These are phyloP conservation scores for Volucella inflata DNA, from an alignment of 2,888 invertebrate genomes.

Conservation along the genomic window DNA sequence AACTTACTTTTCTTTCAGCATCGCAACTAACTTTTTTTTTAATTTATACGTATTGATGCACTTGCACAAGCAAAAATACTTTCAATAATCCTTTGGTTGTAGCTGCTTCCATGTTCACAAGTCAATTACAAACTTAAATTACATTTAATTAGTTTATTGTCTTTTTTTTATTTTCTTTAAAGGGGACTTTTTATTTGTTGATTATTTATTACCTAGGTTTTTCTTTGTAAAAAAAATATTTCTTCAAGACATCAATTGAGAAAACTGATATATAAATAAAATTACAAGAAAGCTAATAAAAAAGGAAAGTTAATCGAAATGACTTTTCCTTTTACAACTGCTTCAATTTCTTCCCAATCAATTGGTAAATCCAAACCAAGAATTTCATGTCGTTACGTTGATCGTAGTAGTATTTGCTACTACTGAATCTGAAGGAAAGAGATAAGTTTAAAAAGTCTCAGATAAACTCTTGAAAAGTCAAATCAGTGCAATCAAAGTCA, in stretches of 20 bases:
- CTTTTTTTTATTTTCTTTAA: no score
- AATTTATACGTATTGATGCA: no score
- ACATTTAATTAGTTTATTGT: no score
- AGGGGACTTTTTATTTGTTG: no score
- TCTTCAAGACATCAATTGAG: background rate
- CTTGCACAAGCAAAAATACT: no score
- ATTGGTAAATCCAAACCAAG: background rate
- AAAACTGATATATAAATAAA: background rate
- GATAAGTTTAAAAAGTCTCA: background rate
- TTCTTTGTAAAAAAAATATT: background rate
- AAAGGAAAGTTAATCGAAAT: conserved; percentile 14
- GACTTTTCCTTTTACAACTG: background rate
- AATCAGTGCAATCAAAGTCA: conserved; percentile 39
- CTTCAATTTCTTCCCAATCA: conserved; percentile 8
- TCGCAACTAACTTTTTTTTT: no score
- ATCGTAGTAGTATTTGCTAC: background rate
- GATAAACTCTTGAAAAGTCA: conserved; percentile 18
- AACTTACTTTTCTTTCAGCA: no score
- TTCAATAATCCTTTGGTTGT: no score
- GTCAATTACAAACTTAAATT: no score
- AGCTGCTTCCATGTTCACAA: no score
- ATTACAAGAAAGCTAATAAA: background rate
- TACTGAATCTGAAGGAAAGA: background rate
- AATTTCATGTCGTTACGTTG: background rate
- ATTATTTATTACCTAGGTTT: no score